Conservation (phyloP, 1,140 invertebrate species). For the Drosophila mauritiana region DNA sequence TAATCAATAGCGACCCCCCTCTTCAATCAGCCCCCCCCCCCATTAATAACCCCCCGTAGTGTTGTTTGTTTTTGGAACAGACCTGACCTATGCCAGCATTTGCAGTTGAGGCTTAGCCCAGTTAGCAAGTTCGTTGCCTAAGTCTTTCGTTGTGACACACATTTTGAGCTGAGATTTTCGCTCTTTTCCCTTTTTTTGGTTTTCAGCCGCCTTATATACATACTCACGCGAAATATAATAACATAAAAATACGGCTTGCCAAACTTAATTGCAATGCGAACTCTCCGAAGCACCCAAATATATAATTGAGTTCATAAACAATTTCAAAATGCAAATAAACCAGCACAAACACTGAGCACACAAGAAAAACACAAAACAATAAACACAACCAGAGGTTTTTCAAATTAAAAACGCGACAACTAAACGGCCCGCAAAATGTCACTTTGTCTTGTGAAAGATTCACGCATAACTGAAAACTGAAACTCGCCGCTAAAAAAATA, state of each 20-base stretch:
- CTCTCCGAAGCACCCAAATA: constrained; percentile 31
- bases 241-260: constrained; percentile 29
- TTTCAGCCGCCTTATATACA: constrained; percentile 1
- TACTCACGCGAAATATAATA: constrained; percentile 20
- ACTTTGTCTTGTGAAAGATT: constrained; percentile 82
- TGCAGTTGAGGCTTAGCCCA: constrained; percentile 38
- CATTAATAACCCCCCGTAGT: not conserved
- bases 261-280: constrained; percentile 44
- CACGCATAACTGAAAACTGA: constrained; percentile 73
- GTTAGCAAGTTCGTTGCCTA: constrained; percentile 74
- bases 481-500: constrained; percentile 12
- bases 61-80: constrained; percentile 5
- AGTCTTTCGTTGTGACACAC: constrained; percentile 67
- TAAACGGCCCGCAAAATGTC: constrained; percentile 55
- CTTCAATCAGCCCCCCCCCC: not conserved
- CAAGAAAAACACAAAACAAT: constrained; percentile 10
- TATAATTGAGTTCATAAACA: constrained; percentile 41
- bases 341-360: constrained; percentile 12
- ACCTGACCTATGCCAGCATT: constrained; percentile 52
- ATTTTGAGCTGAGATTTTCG: constrained; percentile 14
- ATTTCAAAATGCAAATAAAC: constrained; percentile 51
- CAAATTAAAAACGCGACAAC: constrained; percentile 32
- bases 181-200: not conserved
- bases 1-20: constrained; percentile 38
- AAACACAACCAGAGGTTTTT: constrained; percentile 12